phyloP scores from a whole-genome alignment of 2,888 invertebrate genomes.

The Cephus spinipes region DNA sequence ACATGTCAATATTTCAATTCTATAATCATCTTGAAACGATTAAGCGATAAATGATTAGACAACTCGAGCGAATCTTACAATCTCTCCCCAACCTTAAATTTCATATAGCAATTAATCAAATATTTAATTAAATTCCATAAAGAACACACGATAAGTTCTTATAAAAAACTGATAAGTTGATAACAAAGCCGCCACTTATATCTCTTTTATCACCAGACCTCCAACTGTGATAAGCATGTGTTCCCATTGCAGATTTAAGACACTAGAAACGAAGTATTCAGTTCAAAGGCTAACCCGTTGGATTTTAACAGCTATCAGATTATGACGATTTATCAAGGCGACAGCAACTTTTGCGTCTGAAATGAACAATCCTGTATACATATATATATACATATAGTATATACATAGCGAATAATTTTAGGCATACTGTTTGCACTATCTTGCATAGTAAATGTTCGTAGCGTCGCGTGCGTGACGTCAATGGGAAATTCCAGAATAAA shows the following conservation, averaged over 20 bases:
- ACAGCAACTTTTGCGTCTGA: background rate
- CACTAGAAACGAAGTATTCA: background rate
- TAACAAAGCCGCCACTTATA: background rate
- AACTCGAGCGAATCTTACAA: background rate
- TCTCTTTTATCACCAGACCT: background rate
- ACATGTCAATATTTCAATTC: slow-evolving; percentile 1
- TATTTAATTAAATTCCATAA: background rate
- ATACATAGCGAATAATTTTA: slow-evolving; percentile 38
- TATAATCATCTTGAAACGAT: slow-evolving; percentile 20
- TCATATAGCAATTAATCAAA: background rate
- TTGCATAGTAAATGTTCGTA: slow-evolving; percentile 45
- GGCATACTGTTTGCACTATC: slow-evolving; percentile 53
- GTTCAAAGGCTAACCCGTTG: background rate
- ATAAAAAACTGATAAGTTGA: slow-evolving; percentile 2
- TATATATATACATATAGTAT: slow-evolving; percentile 8
- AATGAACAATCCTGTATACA: background rate
- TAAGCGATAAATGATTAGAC: slow-evolving; percentile 1
- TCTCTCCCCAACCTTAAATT: background rate
- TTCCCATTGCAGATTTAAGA: background rate
- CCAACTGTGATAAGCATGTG: background rate
- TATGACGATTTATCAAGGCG: background rate
- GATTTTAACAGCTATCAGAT: background rate
- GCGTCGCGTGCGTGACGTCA: background rate
- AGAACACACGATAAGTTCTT: background rate
- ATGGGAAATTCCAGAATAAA: background rate